phyloP scores from a whole-genome alignment of 2,888 invertebrate species.

The Orthosia cruda region DNA sequence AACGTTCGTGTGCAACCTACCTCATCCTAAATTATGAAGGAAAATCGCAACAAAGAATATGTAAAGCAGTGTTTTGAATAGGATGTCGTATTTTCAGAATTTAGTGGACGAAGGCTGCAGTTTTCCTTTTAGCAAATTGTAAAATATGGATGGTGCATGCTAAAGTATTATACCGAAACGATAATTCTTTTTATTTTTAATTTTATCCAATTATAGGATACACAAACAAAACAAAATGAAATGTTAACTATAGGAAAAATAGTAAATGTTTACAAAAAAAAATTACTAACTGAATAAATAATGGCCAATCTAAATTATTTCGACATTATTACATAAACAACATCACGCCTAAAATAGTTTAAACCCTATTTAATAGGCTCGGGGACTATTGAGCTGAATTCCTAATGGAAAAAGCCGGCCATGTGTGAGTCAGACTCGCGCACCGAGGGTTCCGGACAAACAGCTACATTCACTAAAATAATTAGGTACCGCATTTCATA shows the following conservation, averaged over 20 bases:
- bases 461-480: too few species aligned
- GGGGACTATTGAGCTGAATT: too few species aligned
- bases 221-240: not conserved
- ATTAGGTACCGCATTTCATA: too few species aligned
- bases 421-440: too few species aligned
- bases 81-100: conserved; percentile 35
- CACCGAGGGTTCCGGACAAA: too few species aligned
- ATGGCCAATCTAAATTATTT: not conserved
- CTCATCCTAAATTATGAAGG: conserved; percentile 24
- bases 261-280: not conserved
- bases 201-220: not conserved
- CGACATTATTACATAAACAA: too few species aligned
- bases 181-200: conserved; percentile 25
- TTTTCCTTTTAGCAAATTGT: conserved; percentile 56
- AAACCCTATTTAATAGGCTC: too few species aligned
- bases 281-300: not conserved
- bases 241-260: not conserved
- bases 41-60: conserved; percentile 42
- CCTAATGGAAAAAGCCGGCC: too few species aligned
- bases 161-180: conserved; percentile 25
- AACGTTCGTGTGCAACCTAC: conserved; percentile 2
- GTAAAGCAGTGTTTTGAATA: conserved; percentile 58
- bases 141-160: conserved; percentile 49
- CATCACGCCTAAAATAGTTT: too few species aligned
- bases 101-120: conserved; percentile 47